A percentile compares a stretch with the other conserved stretches of the same genome.
These are phyloP conservation scores for Setophaga petechia DNA, from an alignment of 2,113 vertebrate species.

Conservation along the genomic window DNA sequence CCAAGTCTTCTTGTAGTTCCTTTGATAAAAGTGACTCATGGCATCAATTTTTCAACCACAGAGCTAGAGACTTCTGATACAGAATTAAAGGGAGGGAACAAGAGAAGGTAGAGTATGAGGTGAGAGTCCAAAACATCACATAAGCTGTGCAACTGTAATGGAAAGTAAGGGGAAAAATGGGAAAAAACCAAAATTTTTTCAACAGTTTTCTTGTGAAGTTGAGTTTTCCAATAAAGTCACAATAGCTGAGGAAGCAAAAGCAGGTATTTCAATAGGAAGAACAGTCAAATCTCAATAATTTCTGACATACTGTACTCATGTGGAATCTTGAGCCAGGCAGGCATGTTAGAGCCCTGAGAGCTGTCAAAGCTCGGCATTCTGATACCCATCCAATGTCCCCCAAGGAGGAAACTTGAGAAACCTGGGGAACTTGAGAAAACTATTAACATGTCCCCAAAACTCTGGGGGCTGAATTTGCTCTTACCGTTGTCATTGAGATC, in stretches of 20 bases:
- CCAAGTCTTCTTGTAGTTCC: not conserved
- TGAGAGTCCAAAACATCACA: not conserved
- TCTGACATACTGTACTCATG: not conserved
- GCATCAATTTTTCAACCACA: not conserved
- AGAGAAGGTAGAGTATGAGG: not conserved
- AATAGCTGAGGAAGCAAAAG: not conserved
- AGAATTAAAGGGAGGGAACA: not conserved
- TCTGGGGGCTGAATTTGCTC: not conserved
- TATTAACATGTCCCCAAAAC: not conserved
- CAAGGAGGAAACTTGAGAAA: not conserved
- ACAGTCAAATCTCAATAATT: not conserved
- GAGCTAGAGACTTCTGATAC: not conserved
- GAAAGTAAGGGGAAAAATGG: not conserved
- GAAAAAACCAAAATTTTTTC: not conserved
- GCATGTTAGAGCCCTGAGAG: rapidly evolving
- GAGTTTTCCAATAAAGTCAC: not conserved
- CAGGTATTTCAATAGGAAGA: not conserved
- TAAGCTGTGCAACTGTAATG: not conserved
- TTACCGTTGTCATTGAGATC: not conserved
- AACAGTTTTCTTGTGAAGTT: not conserved
- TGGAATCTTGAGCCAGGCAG: not conserved
- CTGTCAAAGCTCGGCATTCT: not conserved
- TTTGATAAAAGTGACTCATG: not conserved
- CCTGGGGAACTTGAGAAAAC: not conserved
- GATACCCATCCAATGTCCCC: not conserved